Base-by-base conservation (phyloP, 2,797 vertebrate species). In the Hipposideros larvatus region DNA sequence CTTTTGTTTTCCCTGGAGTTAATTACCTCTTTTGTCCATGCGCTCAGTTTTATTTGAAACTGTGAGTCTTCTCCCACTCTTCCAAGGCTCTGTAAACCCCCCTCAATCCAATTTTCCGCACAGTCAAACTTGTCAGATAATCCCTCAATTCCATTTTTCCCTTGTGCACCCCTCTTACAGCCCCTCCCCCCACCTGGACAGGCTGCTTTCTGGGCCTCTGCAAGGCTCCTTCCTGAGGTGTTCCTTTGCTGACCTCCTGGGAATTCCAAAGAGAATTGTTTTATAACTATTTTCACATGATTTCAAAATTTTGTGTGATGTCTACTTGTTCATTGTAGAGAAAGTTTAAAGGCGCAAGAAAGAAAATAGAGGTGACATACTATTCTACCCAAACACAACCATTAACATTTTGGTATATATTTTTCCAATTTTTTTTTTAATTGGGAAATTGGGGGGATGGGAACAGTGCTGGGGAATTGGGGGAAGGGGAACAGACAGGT, bases 171-270 rank as follows among this genome's bases (percentile, higher is more conserved):
- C 26, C 21, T 26, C 1, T 0, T 9, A 41, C 37, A 21, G 34
- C 26, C 46, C 61, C 70, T 74, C 19, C 51, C 55, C 28, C 11
- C 0, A 14, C 26, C n/a, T 24, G 41, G 13, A 59, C 53, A 26
- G 18, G 53, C 57, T 37, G 24, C 66, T n/a, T 21, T 80, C 74
- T 19, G 18, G 4, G 51, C 61, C 4, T 24, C 68, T 31, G 16
- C 37, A 46, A 92, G 75, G 1, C 31, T 55, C 19, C 5, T 90
- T 77, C n/a, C 55, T 14, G 24, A 48, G 26, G 31, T 21, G 73
- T 93, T 88, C 46, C 70, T 96, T 87, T 78, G 61, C 68, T 87
- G 63, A 87, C 16, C 53, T 93, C 61, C 61, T 57, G 46, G 63
- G 34, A 84, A 88, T 59, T 43, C 71, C 2, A 6, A 70, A 90